A percentile compares a stretch with the other conserved stretches of the same genome.
phyloP scores from a whole-genome alignment of 2,113 vertebrate species.

The Origma solitaria region DNA sequence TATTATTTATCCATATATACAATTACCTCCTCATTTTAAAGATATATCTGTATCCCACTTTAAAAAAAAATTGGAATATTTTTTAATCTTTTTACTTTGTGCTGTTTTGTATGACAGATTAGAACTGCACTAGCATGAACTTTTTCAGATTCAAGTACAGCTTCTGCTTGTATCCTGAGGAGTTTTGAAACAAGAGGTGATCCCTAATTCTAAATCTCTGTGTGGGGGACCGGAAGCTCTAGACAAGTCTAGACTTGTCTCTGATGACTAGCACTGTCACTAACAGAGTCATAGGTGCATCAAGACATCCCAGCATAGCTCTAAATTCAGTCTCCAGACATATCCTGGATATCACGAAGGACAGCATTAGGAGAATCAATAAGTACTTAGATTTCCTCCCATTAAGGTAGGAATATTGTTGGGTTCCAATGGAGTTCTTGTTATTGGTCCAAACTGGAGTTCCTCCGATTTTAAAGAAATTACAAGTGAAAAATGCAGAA shows the following conservation, averaged over 20 bases:
- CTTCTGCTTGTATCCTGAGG: background rate
- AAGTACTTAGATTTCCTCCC: background rate
- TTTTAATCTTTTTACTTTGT: background rate
- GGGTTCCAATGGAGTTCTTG: background rate
- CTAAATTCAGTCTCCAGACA: background rate
- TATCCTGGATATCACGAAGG: background rate
- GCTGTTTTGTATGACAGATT: background rate
- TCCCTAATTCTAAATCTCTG: background rate
- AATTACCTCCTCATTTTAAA: background rate
- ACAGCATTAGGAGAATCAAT: background rate
- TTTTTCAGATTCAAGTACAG: background rate
- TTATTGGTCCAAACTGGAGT: background rate
- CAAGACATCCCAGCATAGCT: background rate
- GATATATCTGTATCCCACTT: background rate
- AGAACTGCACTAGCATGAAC: background rate
- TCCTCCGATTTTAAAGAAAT: background rate
- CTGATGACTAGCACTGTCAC: too few relatives aligned
- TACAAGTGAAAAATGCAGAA: background rate
- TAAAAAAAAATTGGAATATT: background rate
- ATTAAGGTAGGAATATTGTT: background rate
- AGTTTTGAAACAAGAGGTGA: background rate
- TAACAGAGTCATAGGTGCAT: background rate
- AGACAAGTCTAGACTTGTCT: background rate
- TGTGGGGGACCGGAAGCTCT: background rate
- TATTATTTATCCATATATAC: background rate